phyloP scores from a whole-genome alignment of 2,113 vertebrate species.

The Nycticryphes semicollaris region DNA sequence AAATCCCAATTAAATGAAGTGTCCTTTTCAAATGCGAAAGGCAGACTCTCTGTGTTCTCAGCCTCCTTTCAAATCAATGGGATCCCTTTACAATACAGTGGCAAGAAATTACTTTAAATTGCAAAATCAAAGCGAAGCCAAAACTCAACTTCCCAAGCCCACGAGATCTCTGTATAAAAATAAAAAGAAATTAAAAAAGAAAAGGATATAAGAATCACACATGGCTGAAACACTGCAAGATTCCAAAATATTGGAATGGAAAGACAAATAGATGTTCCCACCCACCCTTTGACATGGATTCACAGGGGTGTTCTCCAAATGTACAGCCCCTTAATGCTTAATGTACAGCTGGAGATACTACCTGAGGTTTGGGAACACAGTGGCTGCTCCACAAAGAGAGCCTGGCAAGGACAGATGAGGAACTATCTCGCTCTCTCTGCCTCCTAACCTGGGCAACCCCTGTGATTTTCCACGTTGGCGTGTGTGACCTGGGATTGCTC shows the following conservation, averaged over 20 bases:
- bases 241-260: neutral
- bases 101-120: neutral
- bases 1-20: neutral
- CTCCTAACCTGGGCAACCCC: neutral
- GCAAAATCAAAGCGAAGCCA: neutral
- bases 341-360: accelerated
- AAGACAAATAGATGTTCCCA: neutral
- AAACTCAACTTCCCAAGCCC: neutral
- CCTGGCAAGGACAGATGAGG: neutral
- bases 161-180: neutral
- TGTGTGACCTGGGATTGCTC: neutral
- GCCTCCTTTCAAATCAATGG: neutral
- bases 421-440: neutral
- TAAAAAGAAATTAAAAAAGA: neutral
- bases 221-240: neutral
- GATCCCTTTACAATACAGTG: neutral
- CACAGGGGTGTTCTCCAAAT: neutral
- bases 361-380: accelerated
- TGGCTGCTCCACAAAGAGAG: neutral
- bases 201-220: neutral
- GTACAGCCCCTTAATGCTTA: no score
- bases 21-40: neutral
- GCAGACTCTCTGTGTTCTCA: no score
- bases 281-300: neutral
- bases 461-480: slow-evolving; percentile 7